Base-by-base conservation (phyloP, 2,797 vertebrate species). In the Aphelocoma californica region DNA sequence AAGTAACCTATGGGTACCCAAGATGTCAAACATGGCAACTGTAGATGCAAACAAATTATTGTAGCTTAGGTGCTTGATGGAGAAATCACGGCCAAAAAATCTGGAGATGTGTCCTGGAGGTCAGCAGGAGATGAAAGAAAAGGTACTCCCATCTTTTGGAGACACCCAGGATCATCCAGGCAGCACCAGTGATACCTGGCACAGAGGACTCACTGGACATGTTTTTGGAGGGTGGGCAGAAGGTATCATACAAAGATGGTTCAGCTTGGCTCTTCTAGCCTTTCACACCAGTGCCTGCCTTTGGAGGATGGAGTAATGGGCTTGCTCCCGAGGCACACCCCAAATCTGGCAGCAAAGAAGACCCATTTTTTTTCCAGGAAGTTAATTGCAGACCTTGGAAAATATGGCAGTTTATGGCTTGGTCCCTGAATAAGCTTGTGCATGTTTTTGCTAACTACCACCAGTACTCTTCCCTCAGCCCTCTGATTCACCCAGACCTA, bases 401-500 rank as follows among this genome's bases (percentile, higher is more conserved):
- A 89, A 69, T 12, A 51, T 50, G 25, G 23, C 31, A 69, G 19
- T 85, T 93, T 87, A 60, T 47, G 50, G 48, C 25, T 38, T 56
- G 45, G 45, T 60, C 47, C 19, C 65, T 73, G 53, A 81, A 73
- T 58, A 82, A 90, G 86, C 38, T 5, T 60, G 66, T 56, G 36
- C 47, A 13, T 18, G 18, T 57, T 53, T 75, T 81, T 88, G 45
- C 50, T 88, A 89, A 78, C 60, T 74, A 40, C 14, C 5, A 26
- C 21, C 1, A 5, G 32, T 38, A 54, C 14, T 79, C 56, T 90
- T 77, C 40, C 67, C 50, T 81, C 0, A 0, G 29, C n/a, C n/a
- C 82, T 91, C 89, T 95, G 93, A 93, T 87, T 94, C 95, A 94
- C 56, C 25, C 31, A 71, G 94, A 71, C 62, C 61, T 89, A 75